These are phyloP conservation scores for Dunckerocampus dactyliophorus DNA, from an alignment of 2,113 vertebrate genomes.

Conservation along the genomic window DNA sequence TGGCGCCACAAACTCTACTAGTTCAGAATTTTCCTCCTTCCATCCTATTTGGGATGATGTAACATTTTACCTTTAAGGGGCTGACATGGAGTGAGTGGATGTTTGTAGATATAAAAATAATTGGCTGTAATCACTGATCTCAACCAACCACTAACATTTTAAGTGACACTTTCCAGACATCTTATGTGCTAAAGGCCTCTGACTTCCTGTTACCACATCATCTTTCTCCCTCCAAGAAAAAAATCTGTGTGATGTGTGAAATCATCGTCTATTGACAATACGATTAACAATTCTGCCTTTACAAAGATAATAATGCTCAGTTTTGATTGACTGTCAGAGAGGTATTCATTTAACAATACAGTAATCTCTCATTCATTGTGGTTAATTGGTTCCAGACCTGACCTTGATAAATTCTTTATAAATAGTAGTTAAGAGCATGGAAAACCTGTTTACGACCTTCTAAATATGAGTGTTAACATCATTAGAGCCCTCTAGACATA, in stretches of 20 bases:
- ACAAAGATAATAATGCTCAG: neutral
- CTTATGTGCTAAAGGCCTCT: constrained; percentile 12
- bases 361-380: too few species aligned
- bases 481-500: too few species aligned
- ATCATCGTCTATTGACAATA: too few species aligned
- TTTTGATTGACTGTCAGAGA: neutral
- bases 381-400: too few species aligned
- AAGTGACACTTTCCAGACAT: constrained; percentile 19
- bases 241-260: constrained; percentile 19
- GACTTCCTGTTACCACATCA: neutral
- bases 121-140: neutral
- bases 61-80: constrained; percentile 4
- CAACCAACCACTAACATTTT: constrained; percentile 10
- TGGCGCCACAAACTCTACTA: neutral
- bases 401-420: too few species aligned
- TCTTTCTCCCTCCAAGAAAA: constrained; percentile 11
- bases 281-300: too few species aligned
- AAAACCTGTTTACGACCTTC: too few species aligned
- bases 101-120: neutral
- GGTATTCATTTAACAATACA: neutral
- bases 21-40: too few species aligned
- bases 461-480: too few species aligned
- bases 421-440: too few species aligned
- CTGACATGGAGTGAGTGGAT: neutral
- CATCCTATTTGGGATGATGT: neutral